A percentile compares a stretch with the other conserved stretches of the same genome.
Conservation (phyloP, 2,888 invertebrate species). For the Lycia hirtaria region DNA sequence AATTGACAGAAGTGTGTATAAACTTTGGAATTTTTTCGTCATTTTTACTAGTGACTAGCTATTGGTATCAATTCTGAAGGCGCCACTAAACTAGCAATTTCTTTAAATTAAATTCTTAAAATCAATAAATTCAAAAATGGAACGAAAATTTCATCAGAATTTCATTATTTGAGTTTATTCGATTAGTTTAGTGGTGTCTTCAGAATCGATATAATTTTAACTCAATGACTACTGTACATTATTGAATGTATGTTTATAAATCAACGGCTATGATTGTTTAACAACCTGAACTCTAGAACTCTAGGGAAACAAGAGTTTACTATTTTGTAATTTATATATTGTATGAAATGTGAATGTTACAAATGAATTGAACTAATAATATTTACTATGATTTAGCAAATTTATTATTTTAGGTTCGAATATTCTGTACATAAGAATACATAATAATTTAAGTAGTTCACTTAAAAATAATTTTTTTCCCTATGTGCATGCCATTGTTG, state of each 20-base stretch:
- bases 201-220: too few species aligned
- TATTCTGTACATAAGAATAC: conserved; percentile 70
- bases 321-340: conserved; percentile 53
- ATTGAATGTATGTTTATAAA: conserved; percentile 41
- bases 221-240: too few species aligned
- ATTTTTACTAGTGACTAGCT: too few species aligned
- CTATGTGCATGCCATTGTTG: conserved; percentile 53
- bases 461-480: conserved; percentile 64
- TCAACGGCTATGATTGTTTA: conserved; percentile 54
- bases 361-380: conserved; percentile 65
- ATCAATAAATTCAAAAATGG: too few species aligned
- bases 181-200: too few species aligned
- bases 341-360: conserved; percentile 70
- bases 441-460: conserved; percentile 64
- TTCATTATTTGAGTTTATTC: too few species aligned
- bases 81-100: too few species aligned
- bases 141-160: too few species aligned
- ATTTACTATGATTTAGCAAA: conserved; percentile 67
- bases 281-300: conserved; percentile 44
- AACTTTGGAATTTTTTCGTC: too few species aligned
- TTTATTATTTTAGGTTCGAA: conserved; percentile 64
- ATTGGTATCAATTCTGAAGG: too few species aligned
- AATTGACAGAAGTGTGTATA: too few species aligned
- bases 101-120: too few species aligned
- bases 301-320: conserved; percentile 38